A percentile compares a stretch with the other conserved stretches of the same genome.
Conservation (phyloP, 2,888 invertebrate species). For the Tribolium freemani region DNA sequence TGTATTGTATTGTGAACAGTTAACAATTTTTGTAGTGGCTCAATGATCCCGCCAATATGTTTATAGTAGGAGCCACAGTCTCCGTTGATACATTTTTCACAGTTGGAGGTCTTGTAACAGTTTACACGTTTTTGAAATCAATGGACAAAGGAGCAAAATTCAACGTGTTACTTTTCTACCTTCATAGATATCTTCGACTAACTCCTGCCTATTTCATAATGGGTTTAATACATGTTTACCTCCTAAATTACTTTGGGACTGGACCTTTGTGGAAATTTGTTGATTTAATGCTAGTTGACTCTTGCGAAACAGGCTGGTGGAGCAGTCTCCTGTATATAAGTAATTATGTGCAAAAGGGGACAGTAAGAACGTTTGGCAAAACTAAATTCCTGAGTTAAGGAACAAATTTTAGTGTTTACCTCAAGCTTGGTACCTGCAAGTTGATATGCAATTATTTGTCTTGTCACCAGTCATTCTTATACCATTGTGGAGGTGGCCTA, state of each 20-base stretch:
- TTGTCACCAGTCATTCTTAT: conserved; percentile 53
- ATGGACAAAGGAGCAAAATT: conserved; percentile 56
- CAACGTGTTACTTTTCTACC: conserved; percentile 57
- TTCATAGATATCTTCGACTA: conserved; percentile 53
- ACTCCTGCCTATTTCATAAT: conserved; percentile 56
- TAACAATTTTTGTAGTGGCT: conserved; percentile 62
- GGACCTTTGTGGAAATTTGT: conserved; percentile 40
- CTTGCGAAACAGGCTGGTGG: conserved; percentile 40
- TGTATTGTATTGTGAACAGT: too few species aligned
- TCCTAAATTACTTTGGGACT: conserved; percentile 26
- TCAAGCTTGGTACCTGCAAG: conserved; percentile 56
- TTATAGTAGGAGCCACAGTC: conserved; percentile 66
- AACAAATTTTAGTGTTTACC: conserved; percentile 50
- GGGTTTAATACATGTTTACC: conserved; percentile 19
- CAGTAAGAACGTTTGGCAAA: background rate
- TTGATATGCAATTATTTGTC: conserved; percentile 57
- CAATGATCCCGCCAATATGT: conserved; percentile 32
- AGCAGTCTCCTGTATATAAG: conserved; percentile 33
- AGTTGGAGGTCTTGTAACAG: conserved; percentile 72
- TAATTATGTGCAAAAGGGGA: conserved; percentile 24
- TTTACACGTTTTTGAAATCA: conserved; percentile 64
- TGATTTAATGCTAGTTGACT: background rate
- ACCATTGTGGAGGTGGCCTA: conserved; percentile 46
- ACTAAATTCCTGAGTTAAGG: background rate
- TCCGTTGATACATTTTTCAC: conserved; percentile 76